Percentiles rank a stretch among this genome's conserved stretches.
Conservation (phyloP, 2,113 vertebrate genomes). For the Dicentrarchus labrax region DNA sequence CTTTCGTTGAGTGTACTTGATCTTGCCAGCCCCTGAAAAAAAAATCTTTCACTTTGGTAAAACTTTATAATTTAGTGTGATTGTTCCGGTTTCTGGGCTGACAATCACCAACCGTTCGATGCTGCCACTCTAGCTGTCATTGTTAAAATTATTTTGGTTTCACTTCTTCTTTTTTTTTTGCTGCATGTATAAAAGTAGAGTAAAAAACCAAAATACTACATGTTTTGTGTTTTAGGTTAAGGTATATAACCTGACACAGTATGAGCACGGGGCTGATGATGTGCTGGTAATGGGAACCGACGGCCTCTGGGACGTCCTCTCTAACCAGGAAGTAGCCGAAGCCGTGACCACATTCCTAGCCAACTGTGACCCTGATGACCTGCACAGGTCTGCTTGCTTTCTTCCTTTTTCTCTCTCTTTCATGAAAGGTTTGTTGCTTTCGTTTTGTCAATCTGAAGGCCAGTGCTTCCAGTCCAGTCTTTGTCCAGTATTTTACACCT, state of each 20-base stretch:
- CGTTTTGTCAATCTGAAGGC: too few species aligned
- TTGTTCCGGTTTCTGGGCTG: background rate
- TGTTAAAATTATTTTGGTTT: background rate
- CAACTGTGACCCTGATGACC: slow-evolving; percentile 97
- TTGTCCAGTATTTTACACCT: background rate
- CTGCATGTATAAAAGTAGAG: background rate
- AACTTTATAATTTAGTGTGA: background rate
- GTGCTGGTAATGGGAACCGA: slow-evolving; percentile 96
- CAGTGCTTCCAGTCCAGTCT: background rate
- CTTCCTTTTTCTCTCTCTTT: background rate
- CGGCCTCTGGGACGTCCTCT: slow-evolving; percentile 97
- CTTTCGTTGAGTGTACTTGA: background rate
- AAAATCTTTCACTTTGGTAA: background rate
- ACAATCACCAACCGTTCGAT: too few species aligned
- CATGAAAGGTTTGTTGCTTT: background rate
- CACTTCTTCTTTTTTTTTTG: background rate
- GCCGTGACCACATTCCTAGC: slow-evolving; percentile 92
- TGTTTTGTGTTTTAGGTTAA: slow-evolving; percentile 85
- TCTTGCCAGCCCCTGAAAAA: background rate
- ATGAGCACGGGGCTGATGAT: slow-evolving; percentile 93
- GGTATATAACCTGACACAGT: slow-evolving; percentile 91
- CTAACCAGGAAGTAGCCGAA: slow-evolving; percentile 98
- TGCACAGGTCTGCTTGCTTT: slow-evolving; percentile 86
- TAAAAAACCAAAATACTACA: background rate
- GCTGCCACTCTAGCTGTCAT: too few species aligned